Percentiles rank a stretch among this genome's conserved stretches.
phyloP scores from a whole-genome alignment of 2,113 vertebrate species.

The Lampris incognitus region DNA sequence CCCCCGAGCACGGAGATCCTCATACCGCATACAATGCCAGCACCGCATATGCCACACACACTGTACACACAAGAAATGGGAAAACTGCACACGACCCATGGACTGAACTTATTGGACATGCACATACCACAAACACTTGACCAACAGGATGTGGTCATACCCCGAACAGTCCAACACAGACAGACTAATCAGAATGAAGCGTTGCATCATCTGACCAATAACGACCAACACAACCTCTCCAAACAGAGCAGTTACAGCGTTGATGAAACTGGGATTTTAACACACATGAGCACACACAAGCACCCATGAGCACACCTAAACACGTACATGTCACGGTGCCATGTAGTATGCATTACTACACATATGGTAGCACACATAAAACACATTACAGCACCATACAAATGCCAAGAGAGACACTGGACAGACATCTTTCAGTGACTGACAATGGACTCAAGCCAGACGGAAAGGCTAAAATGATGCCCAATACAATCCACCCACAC shows the following conservation, averaged over 20 bases:
- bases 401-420: slow-evolving; percentile 2
- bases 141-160: slow-evolving; percentile 42
- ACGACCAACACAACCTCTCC: slow-evolving; percentile 65
- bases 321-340: not conserved
- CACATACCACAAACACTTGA: slow-evolving; percentile 44
- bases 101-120: slow-evolving; percentile 14
- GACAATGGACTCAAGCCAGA: not conserved
- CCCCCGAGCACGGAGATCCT: slow-evolving; percentile 87
- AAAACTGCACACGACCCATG: slow-evolving; percentile 34
- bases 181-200: slow-evolving; percentile 82
- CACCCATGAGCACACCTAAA: not conserved
- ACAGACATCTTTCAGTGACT: not conserved
- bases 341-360: not conserved
- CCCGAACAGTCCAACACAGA: slow-evolving; percentile 79
- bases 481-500: not conserved
- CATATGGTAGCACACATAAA: not conserved
- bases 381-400: not conserved
- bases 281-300: not conserved
- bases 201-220: slow-evolving; percentile 57
- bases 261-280: slow-evolving; percentile 41
- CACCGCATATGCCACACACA: slow-evolving; percentile 25
- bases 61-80: slow-evolving; percentile 14
- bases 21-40: slow-evolving; percentile 73
- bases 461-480: not conserved
- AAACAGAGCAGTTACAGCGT: slow-evolving; percentile 85